Conservation (phyloP, 2,113 vertebrate genomes). For the Gobio gobio region DNA sequence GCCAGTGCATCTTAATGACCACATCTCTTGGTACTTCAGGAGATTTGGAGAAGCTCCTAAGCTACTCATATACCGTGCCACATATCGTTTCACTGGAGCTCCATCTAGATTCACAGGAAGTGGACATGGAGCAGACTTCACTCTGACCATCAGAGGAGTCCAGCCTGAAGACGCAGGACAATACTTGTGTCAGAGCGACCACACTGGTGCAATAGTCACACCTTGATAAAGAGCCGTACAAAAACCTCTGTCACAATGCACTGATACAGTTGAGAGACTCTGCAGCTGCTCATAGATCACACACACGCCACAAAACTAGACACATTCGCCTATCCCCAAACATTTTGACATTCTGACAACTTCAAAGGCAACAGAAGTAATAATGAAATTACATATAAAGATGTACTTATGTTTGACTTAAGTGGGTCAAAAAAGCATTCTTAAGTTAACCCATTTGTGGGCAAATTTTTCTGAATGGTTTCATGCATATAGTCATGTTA, state of each 20-base stretch:
- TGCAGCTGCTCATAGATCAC: background rate
- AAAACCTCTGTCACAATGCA: conserved; percentile 13
- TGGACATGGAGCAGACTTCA: conserved; percentile 21
- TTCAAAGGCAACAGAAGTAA: background rate
- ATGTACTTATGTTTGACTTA: no score
- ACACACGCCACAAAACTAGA: background rate
- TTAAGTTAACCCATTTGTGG: no score
- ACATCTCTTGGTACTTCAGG: background rate
- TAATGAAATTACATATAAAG: no score
- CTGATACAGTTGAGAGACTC: background rate
- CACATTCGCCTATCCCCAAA: no score
- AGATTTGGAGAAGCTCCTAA: background rate
- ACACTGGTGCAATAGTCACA: background rate
- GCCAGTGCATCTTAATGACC: background rate
- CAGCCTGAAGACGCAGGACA: background rate
- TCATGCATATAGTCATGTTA: no score
- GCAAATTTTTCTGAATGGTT: no score
- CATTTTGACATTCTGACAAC: no score
- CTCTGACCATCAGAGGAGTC: background rate
- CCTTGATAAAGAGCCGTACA: conserved; percentile 12
- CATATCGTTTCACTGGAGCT: background rate
- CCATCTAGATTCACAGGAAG: background rate
- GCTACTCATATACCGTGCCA: background rate
- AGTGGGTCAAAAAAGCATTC: no score
- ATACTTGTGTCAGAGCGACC: conserved; percentile 22